Base-by-base conservation (phyloP, 1,140 invertebrate genomes). In the Drosophila rhopaloa region DNA sequence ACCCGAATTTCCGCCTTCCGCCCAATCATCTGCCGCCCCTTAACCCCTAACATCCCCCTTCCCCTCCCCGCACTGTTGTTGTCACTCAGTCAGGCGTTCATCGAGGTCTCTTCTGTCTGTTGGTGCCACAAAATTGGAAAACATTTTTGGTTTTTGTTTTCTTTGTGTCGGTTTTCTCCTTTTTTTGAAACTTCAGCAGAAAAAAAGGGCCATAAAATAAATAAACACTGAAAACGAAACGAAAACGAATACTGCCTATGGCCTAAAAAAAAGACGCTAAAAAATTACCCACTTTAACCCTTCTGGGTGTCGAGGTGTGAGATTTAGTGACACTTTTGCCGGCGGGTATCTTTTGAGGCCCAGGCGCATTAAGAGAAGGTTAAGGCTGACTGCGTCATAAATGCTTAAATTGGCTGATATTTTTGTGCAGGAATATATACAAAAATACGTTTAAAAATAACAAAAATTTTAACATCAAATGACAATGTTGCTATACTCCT, bases 71-170 rank as follows among this genome's bases (percentile, higher is more conserved):
- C 32, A 9, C 66, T 14, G 61, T 38, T 53, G 71, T 88, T 86
- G 84, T 86, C 84, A 79, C 79, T 88, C 70, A 73, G 81, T 76
- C 76, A 82, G 66, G 57, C 71, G 66, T 79, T 82, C 75, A 53
- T 75, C 60, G 27, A 43, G 37, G 51, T 16, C 19, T 51, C 32
- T 35, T 40, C 43, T 76, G 74, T 68, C 73, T 77, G 73, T 5
- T 14, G 66, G 16, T 37, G 43, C 72, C 57, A n/a, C 55, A 40
- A 70, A 77, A 77, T 77, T 78, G 75, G 74, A 78, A 78, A 78
- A 76, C 53, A 70, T 76, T 67, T 72, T 72, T n/a, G 53, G 37
- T 58, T 71, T 58, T 19, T 66, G 24, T 74, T 73, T 73, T 50
- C 44, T 54, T 43, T 38, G 19, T 55, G 44, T 53, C 8, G 27